A percentile compares a stretch with the other conserved stretches of the same genome.
phyloP scores from a whole-genome alignment of 2,888 invertebrate species.

The Himalopsyche anomala region DNA sequence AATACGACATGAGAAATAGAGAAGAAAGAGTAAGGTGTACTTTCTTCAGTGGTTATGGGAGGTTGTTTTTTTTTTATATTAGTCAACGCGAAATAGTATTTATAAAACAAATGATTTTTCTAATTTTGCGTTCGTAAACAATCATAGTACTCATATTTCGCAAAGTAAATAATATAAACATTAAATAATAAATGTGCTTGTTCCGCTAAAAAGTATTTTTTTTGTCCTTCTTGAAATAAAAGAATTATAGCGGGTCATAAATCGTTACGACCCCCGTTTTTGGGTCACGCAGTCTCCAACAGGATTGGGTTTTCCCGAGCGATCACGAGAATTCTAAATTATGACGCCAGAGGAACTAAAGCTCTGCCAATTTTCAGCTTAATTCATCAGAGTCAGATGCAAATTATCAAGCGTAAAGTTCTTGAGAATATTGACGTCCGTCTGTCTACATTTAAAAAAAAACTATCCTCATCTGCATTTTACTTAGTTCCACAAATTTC shows the following conservation, averaged over 20 bases:
- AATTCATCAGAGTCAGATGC: conserved; percentile 10
- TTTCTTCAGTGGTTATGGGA: no score
- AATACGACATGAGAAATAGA: no score
- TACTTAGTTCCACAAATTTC: background rate
- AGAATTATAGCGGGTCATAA: conserved; percentile 3
- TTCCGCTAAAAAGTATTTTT: no score
- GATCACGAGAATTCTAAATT: conserved; percentile 23
- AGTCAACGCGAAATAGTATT: no score
- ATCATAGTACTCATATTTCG: no score
- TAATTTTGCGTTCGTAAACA: no score
- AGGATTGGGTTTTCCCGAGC: conserved; percentile 37
- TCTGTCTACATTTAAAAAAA: background rate
- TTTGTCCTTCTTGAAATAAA: no score
- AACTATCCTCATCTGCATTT: background rate
- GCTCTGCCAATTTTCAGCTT: conserved; percentile 8
- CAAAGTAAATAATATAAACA: no score
- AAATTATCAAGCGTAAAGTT: background rate
- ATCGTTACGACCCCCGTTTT: conserved; percentile 25
- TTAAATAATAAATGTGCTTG: no score
- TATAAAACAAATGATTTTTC: no score
- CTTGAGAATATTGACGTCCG: background rate
- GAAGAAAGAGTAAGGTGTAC: no score
- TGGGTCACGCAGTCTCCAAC: conserved; percentile 42
- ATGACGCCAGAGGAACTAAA: conserved; percentile 5
- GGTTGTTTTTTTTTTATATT: no score